A percentile compares a stretch with the other conserved stretches of the same genome.
Evolutionary conservation across 2,113 vertebrate species (phyloP).

Genomic region (Laticauda colubrina): DNA sequence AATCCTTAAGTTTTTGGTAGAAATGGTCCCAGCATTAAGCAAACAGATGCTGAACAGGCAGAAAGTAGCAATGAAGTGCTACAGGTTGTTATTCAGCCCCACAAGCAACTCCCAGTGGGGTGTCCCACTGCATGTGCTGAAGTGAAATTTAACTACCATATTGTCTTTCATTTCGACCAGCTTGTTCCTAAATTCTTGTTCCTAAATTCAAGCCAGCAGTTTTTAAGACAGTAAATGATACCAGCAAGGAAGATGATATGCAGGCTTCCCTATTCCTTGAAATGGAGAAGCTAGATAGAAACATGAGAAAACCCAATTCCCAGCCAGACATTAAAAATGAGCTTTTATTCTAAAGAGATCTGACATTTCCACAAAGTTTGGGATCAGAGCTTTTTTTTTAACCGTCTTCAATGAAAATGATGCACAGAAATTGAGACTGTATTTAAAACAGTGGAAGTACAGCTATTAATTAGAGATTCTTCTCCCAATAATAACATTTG

Average conservation of each 20-base stretch:
- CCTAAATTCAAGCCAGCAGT: background rate
- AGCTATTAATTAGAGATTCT: background rate
- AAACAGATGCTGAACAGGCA: background rate
- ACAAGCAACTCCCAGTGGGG: background rate
- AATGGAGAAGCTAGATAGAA: background rate
- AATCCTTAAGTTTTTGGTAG: background rate
- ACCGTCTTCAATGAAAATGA: background rate
- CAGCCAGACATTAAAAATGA: background rate
- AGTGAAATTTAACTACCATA: background rate
- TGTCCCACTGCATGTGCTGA: background rate
- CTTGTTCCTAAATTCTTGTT: background rate
- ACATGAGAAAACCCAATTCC: background rate
- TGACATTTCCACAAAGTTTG: background rate
- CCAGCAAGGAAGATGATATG: background rate
- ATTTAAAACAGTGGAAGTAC: background rate
- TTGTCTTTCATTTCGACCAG: background rate
- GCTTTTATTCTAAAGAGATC: background rate
- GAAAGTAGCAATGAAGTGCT: background rate
- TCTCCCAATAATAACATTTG: background rate
- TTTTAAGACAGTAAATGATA: background rate
- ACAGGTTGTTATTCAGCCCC: background rate
- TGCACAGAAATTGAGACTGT: background rate
- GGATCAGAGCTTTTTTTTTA: background rate
- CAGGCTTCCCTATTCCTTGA: background rate
- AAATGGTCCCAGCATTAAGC: background rate